These are phyloP conservation scores for Amphilophus citrinellus DNA, from an alignment of 2,113 vertebrate genomes.

Conservation along the genomic window DNA sequence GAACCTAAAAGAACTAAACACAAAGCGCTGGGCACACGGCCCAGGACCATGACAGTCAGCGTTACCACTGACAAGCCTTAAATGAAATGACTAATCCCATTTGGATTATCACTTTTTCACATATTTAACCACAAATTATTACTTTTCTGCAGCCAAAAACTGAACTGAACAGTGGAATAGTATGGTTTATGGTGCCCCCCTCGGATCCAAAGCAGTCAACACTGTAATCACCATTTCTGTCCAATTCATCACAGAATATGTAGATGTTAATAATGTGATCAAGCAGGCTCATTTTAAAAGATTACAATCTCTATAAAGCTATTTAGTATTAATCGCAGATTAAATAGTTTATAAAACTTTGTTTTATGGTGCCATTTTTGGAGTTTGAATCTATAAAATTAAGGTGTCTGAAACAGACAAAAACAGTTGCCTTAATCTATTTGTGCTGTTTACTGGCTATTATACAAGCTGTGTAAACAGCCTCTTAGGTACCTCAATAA, in stretches of 20 bases:
- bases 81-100: background rate
- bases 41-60: no score
- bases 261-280: constrained; percentile 15
- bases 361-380: constrained; percentile 51
- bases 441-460: constrained; percentile 57
- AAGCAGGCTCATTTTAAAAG: constrained; percentile 3
- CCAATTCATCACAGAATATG: background rate
- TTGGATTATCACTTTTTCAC: background rate
- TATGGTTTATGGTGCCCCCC: background rate
- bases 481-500: constrained; percentile 57
- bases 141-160: background rate
- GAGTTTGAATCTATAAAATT: constrained; percentile 67
- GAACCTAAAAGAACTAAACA: no score
- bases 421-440: constrained; percentile 50
- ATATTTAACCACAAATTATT: background rate
- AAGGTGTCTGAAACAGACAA: constrained; percentile 56
- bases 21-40: no score
- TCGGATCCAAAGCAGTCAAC: background rate
- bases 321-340: constrained; percentile 45
- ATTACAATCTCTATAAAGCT: constrained; percentile 28
- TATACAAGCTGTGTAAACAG: constrained; percentile 57
- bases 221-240: background rate
- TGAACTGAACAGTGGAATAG: background rate
- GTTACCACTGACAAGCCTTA: background rate
- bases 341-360: constrained; percentile 64